These are phyloP conservation scores for Ptychoptera contaminata DNA, from an alignment of 2,888 invertebrate genomes.

Conservation along the genomic window DNA sequence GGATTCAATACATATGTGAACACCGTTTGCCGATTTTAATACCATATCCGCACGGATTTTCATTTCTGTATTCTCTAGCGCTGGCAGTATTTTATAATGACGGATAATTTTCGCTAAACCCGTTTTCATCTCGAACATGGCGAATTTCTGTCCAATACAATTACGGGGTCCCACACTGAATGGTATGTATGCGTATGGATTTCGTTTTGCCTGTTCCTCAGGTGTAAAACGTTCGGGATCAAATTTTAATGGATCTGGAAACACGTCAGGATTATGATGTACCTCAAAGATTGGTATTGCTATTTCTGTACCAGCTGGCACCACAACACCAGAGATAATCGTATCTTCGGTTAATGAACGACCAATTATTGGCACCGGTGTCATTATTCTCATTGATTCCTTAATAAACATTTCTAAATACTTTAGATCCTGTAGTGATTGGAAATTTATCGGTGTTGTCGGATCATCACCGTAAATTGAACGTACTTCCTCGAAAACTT, in stretches of 20 bases:
- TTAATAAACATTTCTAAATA: no score
- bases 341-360: no score
- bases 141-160: constrained; percentile 55
- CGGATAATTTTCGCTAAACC: constrained; percentile 37
- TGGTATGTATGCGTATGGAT: constrained; percentile 47
- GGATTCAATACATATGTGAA: no score
- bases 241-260: constrained; percentile 44
- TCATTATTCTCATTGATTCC: no score
- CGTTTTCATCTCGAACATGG: constrained; percentile 45
- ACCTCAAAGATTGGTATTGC: constrained; percentile 44
- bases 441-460: no score
- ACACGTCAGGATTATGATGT: constrained; percentile 47
- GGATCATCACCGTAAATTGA: no score
- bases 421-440: no score
- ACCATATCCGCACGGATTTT: no score
- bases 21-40: no score
- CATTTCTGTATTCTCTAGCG: no score
- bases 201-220: constrained; percentile 31
- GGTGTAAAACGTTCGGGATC: constrained; percentile 41
- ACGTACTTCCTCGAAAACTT: no score
- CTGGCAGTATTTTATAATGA: constrained; percentile 25
- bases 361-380: no score
- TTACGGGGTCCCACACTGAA: constrained; percentile 54
- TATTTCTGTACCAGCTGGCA: constrained; percentile 36
- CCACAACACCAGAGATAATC: constrained; percentile 11